phyloP scores from a whole-genome alignment of 2,113 vertebrate species.

The Etheostoma spectabile region DNA sequence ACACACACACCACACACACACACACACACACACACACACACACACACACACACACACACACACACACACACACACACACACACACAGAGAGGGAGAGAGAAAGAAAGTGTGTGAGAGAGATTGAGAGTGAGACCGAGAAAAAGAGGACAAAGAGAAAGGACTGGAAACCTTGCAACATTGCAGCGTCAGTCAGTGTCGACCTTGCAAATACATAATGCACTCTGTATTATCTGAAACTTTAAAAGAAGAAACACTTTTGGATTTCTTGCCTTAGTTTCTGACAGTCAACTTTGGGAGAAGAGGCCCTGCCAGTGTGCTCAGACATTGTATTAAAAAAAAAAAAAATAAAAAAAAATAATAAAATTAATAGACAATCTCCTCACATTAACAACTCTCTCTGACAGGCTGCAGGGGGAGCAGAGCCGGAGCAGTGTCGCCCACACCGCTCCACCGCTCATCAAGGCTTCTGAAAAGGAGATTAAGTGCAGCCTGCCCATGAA shows the following conservation, averaged over 20 bases:
- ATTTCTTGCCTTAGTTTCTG: constrained; percentile 70
- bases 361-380: constrained; percentile 5
- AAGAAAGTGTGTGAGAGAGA: constrained; percentile 16
- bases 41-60: constrained; percentile 20
- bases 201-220: constrained; percentile 40
- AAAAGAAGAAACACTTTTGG: constrained; percentile 24
- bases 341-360: too few relatives aligned
- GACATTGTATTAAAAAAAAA: constrained; percentile 33
- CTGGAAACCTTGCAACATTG: constrained; percentile 11
- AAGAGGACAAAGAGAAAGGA: constrained; percentile 30
- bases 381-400: constrained; percentile 44
- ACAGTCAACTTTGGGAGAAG: constrained; percentile 51
- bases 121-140: background rate
- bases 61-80: constrained; percentile 18
- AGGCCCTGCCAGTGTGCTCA: constrained; percentile 38
- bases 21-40: constrained; percentile 10
- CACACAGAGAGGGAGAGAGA: constrained; percentile 7
- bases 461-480: constrained; percentile 42
- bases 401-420: constrained; percentile 60
- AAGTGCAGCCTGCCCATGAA: constrained; percentile 57
- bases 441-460: constrained; percentile 33
- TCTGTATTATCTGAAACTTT: constrained; percentile 47
- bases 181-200: constrained; percentile 28
- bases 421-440: constrained; percentile 54
- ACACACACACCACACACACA: background rate